Percentiles rank a stretch among this genome's conserved stretches.
Evolutionary conservation across 2,888 invertebrate species (phyloP).

Genomic region (Ariolimax columbianus): DNA sequence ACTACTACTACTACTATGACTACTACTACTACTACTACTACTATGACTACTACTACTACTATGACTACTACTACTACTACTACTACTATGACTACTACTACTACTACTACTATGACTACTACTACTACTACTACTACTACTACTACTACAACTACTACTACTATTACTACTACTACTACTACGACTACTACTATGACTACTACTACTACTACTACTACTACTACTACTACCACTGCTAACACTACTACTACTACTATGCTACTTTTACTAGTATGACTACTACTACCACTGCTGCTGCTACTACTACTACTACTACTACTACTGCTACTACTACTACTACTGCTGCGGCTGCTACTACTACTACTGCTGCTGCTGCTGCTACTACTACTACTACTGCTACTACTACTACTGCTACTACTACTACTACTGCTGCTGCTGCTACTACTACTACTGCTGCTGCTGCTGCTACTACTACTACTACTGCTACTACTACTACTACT

Average conservation of each 20-base stretch:
- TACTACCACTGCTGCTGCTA: neutral
- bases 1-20: neutral
- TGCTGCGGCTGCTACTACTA: neutral
- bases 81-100: too few relatives aligned
- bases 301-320: neutral
- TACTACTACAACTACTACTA: neutral
- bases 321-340: neutral
- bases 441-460: slow-evolving; percentile 32
- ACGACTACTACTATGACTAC: neutral
- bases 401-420: slow-evolving; percentile 29
- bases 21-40: too few relatives aligned
- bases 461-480: slow-evolving; percentile 35
- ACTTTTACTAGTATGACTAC: neutral
- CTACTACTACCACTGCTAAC: neutral
- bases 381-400: neutral
- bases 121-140: slow-evolving; percentile 24
- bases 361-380: neutral
- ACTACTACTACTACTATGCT: neutral
- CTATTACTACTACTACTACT: neutral
- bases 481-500: slow-evolving; percentile 36
- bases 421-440: neutral
- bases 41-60: slow-evolving; percentile 1
- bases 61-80: slow-evolving; percentile 11
- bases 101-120: too few relatives aligned
- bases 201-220: neutral